Base-by-base conservation (phyloP, 2,113 vertebrate species). In the Meriones unguiculatus region DNA sequence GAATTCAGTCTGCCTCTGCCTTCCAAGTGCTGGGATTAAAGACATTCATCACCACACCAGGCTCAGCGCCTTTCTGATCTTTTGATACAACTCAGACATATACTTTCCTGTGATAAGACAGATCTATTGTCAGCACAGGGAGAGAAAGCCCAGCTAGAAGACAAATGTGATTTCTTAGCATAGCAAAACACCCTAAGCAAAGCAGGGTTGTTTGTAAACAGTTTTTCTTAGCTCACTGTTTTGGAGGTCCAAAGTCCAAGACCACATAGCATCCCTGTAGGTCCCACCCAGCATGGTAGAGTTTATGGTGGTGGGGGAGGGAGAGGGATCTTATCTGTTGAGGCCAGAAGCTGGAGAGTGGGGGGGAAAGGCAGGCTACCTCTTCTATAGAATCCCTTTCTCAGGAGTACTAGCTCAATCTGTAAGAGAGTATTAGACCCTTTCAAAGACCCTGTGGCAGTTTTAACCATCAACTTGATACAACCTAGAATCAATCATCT, bases 101-200 rank as follows among this genome's bases (percentile, higher is more conserved):
- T 12, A 76, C 52, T 72, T 78, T 46, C 62, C 24, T 38, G 82
- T 46, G 67, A 64, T 59, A 57, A 93, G 46, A 70, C 20, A 59
- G 15, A 46, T 17, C 41, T n/a, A 8, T 52, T 52, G 24, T 64
- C 52, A 76, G 59, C 50, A 93, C 18, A 22, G 35, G 25, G 17
- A 28, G 89, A 30, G 32, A 96, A 86, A 94, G 69, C n/a, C 73
- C 62, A 69, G n/a, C 7, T 69, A 46, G 92, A 92, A 85, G 38
- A n/a, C 12, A 81, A 72, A 13, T 50, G 32, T 67, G 50, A 30
- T 4, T 38, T 54, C 91, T 69, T 54, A 38, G 46, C 38, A 10
- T 28, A 38, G 25, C 72, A 65, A 38, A 87, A 69, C 14, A 22
- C 62, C 73, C 2, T 14, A 25, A 22, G 72, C 18, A 46, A 46